phyloP scores from a whole-genome alignment of 2,888 invertebrate species.

The Hofmannophila pseudospretella region DNA sequence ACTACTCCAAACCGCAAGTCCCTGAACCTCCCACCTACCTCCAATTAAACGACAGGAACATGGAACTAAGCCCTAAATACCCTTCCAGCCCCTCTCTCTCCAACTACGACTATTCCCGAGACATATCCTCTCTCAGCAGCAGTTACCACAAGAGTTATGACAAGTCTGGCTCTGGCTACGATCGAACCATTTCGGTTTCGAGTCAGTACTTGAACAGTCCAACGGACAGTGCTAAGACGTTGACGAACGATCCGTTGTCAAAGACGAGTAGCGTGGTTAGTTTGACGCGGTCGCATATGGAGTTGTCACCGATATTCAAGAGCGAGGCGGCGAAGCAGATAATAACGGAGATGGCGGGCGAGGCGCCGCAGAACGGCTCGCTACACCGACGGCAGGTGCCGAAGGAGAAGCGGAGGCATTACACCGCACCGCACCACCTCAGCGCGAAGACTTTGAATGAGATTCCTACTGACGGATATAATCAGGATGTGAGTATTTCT shows the following conservation, averaged over 20 bases:
- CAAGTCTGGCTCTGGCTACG: slow-evolving; percentile 42
- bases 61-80: slow-evolving; percentile 67
- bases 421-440: slow-evolving; percentile 90
- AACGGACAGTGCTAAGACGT: slow-evolving; percentile 62
- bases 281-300: slow-evolving; percentile 63
- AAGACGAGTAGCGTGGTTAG: slow-evolving; percentile 70
- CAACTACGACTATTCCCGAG: slow-evolving; percentile 65
- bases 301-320: slow-evolving; percentile 89
- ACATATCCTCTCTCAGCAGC: slow-evolving; percentile 61
- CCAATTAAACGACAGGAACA: slow-evolving; percentile 47
- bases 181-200: slow-evolving; percentile 56
- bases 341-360: slow-evolving; percentile 86
- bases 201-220: slow-evolving; percentile 69
- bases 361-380: slow-evolving; percentile 75
- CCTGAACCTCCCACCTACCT: slow-evolving; percentile 49
- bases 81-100: slow-evolving; percentile 69
- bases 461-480: slow-evolving; percentile 64
- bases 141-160: slow-evolving; percentile 64
- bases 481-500: slow-evolving; percentile 69
- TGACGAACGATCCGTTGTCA: slow-evolving; percentile 67
- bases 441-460: slow-evolving; percentile 80
- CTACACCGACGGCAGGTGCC: slow-evolving; percentile 84
- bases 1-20: slow-evolving; percentile 43
- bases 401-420: slow-evolving; percentile 89
- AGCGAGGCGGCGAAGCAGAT: slow-evolving; percentile 92